These are phyloP conservation scores for Rhopilema esculentum DNA, from an alignment of 30 jellyfish, hydroid and myxozoan species.

Conservation along the genomic window DNA sequence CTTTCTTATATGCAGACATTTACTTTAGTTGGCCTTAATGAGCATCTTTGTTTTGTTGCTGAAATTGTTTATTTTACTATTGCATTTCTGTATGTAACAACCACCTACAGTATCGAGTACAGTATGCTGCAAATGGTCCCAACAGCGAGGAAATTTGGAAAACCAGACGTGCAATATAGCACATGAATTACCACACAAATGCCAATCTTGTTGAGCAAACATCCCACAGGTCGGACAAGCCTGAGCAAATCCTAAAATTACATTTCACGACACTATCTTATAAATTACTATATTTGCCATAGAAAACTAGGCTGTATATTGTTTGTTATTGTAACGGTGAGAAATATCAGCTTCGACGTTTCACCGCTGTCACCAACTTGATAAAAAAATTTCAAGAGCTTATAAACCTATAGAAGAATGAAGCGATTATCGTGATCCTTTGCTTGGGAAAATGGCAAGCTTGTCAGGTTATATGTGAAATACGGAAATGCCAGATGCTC, in stretches of 20 bases:
- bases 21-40: too few species aligned
- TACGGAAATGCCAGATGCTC: not conserved
- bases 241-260: not conserved
- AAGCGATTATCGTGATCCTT: not conserved
- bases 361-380: constrained; percentile 47
- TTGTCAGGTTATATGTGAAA: constrained; percentile 36
- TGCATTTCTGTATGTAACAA: too few species aligned
- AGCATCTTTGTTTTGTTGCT: too few species aligned
- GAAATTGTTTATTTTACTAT: too few species aligned
- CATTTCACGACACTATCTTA: not conserved
- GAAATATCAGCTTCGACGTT: constrained; percentile 26
- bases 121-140: too few species aligned
- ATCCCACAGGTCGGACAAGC: not conserved
- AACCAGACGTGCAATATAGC: too few species aligned
- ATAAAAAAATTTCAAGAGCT: not conserved
- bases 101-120: too few species aligned
- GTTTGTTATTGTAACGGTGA: not conserved
- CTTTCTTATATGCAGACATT: too few species aligned
- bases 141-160: too few species aligned
- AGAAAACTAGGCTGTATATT: not conserved
- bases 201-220: not conserved
- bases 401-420: constrained; percentile 1
- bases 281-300: too few species aligned
- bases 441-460: constrained; percentile 37
- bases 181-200: not conserved